Percentiles rank a stretch among this genome's conserved stretches.
Evolutionary conservation across 2,888 invertebrate genomes (phyloP).

Genomic region (Leucozona laternaria): DNA sequence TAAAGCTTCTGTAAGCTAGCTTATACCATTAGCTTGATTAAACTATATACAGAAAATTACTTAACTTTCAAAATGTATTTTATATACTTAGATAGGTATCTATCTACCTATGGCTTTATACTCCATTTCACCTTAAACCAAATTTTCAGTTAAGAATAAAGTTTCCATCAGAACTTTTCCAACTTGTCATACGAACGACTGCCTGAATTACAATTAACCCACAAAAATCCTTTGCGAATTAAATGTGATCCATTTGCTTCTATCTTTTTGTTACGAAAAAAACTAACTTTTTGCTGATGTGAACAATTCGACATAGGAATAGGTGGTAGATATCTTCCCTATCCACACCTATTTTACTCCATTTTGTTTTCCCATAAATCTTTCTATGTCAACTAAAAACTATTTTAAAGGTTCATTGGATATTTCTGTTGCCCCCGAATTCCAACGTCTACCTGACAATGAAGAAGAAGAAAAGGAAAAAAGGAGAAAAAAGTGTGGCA

Average conservation of each 20-base stretch:
- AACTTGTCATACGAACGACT: constrained; percentile 6
- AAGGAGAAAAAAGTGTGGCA: constrained; percentile 7
- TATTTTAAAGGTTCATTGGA: constrained; percentile 68
- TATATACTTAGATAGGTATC: too few species aligned
- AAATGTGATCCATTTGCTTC: constrained; percentile 7
- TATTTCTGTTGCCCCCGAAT: constrained; percentile 18
- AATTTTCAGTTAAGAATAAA: not conserved
- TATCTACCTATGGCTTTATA: not conserved
- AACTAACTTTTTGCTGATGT: constrained; percentile 44
- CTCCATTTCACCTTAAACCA: not conserved
- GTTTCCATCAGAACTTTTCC: constrained; percentile 16
- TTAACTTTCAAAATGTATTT: not conserved
- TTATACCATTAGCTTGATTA: not conserved
- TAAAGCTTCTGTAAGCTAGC: too few species aligned
- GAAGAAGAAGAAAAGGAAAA: constrained; percentile 6
- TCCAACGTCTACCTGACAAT: constrained; percentile 35
- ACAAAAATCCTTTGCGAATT: constrained; percentile 10
- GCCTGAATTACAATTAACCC: constrained; percentile 7
- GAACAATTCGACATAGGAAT: constrained; percentile 33
- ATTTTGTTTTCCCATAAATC: constrained; percentile 42
- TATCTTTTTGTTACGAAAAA: not conserved
- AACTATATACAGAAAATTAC: not conserved
- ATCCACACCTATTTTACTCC: not conserved
- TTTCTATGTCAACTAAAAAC: constrained; percentile 50
- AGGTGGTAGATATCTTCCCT: too few species aligned